A percentile compares a stretch with the other conserved stretches of the same genome.
phyloP scores from a whole-genome alignment of 2,888 invertebrate genomes.

The Lordiphosa fenestrarum region DNA sequence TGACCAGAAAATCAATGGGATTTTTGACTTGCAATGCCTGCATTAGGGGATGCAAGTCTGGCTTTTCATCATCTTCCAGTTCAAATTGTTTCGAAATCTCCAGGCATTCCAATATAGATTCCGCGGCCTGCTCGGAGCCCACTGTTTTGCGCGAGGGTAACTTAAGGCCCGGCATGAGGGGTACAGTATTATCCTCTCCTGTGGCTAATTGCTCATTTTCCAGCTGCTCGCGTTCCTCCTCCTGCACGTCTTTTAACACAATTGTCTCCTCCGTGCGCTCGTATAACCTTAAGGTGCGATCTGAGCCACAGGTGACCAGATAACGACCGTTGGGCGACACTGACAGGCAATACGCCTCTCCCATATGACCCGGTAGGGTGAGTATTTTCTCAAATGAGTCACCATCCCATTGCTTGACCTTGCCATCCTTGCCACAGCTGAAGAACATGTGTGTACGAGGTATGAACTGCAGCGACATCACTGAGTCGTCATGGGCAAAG shows the following conservation, averaged over 20 bases:
- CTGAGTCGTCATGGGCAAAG: conserved; percentile 97
- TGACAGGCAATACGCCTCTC: conserved; percentile 87
- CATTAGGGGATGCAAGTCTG: conserved; percentile 89
- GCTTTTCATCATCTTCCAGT: conserved; percentile 74
- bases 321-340: conserved; percentile 91
- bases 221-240: conserved; percentile 90
- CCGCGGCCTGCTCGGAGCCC: conserved; percentile 84
- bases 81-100: conserved; percentile 86
- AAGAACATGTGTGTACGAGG: conserved; percentile 96
- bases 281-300: conserved; percentile 92
- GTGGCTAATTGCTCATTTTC: conserved; percentile 86
- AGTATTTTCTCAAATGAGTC: conserved; percentile 94
- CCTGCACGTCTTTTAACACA: conserved; percentile 94
- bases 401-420: conserved; percentile 98
- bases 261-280: conserved; percentile 93
- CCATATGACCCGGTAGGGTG: conserved; percentile 90
- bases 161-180: conserved; percentile 87
- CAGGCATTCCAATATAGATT: conserved; percentile 94
- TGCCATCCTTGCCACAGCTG: conserved; percentile 95
- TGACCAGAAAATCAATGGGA: conserved; percentile 89
- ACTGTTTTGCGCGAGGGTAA: conserved; percentile 90
- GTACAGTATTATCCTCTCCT: conserved; percentile 86
- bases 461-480: conserved; percentile 93
- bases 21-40: conserved; percentile 87
- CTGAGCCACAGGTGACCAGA: conserved; percentile 90